These are phyloP conservation scores for Rostratula benghalensis DNA, from an alignment of 2,113 vertebrate species.

Conservation along the genomic window DNA sequence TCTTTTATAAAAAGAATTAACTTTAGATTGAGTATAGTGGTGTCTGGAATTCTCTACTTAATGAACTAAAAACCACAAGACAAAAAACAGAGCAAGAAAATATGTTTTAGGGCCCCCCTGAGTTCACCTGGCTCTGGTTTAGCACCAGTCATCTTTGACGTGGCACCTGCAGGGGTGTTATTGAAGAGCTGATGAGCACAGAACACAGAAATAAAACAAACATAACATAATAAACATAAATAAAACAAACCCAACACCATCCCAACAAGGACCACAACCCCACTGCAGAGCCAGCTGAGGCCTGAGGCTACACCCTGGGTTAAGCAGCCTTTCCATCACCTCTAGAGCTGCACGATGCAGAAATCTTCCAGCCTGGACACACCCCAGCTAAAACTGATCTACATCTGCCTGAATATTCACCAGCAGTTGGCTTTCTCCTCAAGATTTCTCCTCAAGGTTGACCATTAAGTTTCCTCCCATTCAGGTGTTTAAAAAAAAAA, in stretches of 20 bases:
- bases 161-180: background rate
- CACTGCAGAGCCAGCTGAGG: background rate
- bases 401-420: background rate
- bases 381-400: background rate
- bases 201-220: background rate
- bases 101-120: background rate
- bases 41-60: background rate
- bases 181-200: background rate
- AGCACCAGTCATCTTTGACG: background rate
- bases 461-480: background rate
- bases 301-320: background rate
- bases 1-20: background rate
- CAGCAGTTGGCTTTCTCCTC: background rate
- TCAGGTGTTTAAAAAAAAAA: background rate
- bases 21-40: background rate
- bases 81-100: background rate
- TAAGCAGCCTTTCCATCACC: background rate
- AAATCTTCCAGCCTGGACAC: background rate
- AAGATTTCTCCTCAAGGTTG: background rate
- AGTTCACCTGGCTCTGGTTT: background rate
- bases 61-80: background rate
- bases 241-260: background rate
- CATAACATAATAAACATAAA: too few species aligned
- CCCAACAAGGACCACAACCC: background rate
- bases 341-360: background rate